Evolutionary conservation across 2,888 invertebrate species (phyloP).

Genomic region (Latrodectus hesperus): DNA sequence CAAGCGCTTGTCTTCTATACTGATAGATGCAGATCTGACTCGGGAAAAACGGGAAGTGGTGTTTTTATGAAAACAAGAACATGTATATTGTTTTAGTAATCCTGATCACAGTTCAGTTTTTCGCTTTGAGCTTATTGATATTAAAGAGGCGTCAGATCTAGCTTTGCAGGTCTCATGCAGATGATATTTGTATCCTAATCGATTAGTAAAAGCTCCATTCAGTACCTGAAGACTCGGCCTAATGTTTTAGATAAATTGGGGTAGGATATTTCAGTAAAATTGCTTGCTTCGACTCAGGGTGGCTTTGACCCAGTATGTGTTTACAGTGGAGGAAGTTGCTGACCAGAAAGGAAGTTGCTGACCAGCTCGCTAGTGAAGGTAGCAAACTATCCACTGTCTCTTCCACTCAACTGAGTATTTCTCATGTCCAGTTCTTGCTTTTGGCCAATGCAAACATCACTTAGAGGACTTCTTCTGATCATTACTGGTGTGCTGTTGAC

Average conservation of each 20-base stretch:
- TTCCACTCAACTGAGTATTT: background rate
- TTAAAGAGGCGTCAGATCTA: background rate
- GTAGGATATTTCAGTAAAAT: background rate
- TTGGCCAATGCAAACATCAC: background rate
- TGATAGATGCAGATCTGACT: background rate
- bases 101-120: conserved; percentile 9
- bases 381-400: background rate
- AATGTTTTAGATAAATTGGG: background rate
- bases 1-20: background rate
- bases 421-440: background rate
- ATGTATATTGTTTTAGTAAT: conserved; percentile 8
- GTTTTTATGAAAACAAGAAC: background rate
- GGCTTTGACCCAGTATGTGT: too few relatives aligned
- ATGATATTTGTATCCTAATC: background rate
- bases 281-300: background rate
- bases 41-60: background rate
- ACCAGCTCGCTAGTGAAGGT: background rate
- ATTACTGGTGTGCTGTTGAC: background rate
- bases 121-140: background rate
- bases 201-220: background rate
- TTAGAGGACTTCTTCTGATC: background rate
- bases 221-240: background rate
- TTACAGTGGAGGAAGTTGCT: background rate
- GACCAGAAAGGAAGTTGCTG: background rate
- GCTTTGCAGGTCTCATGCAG: background rate